Conservation (phyloP, 2,113 vertebrate species). For the Caloenas nicobarica region DNA sequence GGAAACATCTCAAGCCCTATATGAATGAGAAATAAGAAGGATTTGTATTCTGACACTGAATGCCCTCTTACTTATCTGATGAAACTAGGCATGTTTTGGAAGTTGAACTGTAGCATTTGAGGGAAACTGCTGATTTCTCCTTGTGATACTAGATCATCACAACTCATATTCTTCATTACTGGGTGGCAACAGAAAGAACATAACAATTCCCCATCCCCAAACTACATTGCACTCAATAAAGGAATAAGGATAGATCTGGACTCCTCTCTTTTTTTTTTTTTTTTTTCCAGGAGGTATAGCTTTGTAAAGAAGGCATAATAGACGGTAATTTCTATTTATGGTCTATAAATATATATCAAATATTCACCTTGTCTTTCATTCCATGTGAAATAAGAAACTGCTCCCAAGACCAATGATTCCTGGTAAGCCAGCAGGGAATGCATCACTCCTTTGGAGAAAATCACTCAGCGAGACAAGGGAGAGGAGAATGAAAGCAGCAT, state of each 20-base stretch:
- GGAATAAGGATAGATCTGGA: background rate
- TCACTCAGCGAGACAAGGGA: background rate
- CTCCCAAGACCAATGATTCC: background rate
- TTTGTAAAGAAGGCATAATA: background rate
- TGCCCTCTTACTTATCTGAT: background rate
- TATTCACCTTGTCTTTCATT: background rate
- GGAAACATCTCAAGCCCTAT: background rate
- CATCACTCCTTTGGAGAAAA: background rate
- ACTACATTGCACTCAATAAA: background rate
- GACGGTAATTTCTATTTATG: background rate
- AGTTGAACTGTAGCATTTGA: slow-evolving; percentile 2
- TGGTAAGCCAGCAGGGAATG: background rate
- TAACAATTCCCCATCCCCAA: background rate
- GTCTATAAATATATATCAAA: background rate
- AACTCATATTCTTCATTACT: background rate
- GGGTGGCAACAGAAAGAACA: background rate
- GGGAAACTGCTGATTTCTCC: slow-evolving; percentile 5
- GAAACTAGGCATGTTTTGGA: slow-evolving; percentile 11
- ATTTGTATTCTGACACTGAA: slow-evolving; percentile 24
- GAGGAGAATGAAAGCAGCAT: background rate
- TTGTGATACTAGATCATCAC: background rate
- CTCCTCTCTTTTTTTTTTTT: background rate
- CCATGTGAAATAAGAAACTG: background rate
- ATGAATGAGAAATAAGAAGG: background rate
- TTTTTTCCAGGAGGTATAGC: background rate